Base-by-base conservation (phyloP, 2,888 invertebrate genomes). In the Microchrysa polita region DNA sequence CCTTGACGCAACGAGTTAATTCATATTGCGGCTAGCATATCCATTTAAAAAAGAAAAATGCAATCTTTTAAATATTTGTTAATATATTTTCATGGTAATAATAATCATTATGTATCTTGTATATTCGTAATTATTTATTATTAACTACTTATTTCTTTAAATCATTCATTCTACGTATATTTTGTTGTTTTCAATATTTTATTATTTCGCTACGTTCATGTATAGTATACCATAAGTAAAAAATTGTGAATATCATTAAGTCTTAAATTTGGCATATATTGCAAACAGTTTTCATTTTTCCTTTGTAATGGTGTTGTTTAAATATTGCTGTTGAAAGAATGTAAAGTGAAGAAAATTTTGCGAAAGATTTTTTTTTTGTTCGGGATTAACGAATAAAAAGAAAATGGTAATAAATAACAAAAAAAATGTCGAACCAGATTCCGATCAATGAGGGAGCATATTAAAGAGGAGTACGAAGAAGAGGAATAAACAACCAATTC, bases 81-180 rank as follows among this genome's bases (percentile, higher is more conserved):
- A 18, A 22, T 40, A 14, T 48, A 23, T 65, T 67, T 67, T 67
- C 53, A 23, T 55, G 27, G 27, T 69, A 40, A 57, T 57, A 57
- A 20, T 34, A 34, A 34, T 53, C n/a, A 16, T 18, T 27, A 7
- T 18, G 20, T 20, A 55, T 40, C 7, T 69, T 69, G 69, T 69
- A 69, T 69, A 69, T 55, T 57, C 57, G 10, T 34, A 52, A 40
- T 57, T 22, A 42, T 69, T 57, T 22, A 42, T 69, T 55, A 69
- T 69, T 34, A 69, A 57, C 57, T 69, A 69, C 18, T 55, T 22
- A 57, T 9, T 69, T 69, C 40, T 55, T 57, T 69, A 69, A 55
- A 42, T 69, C 10, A 69, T 55, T 34, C 27, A 34, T 34, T 34
- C 27, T 34, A 34, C 27, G 27, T 55, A 55, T 55, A 55, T 16